Base-by-base conservation (phyloP, 2,888 invertebrate genomes). In the Byasa hedistus region DNA sequence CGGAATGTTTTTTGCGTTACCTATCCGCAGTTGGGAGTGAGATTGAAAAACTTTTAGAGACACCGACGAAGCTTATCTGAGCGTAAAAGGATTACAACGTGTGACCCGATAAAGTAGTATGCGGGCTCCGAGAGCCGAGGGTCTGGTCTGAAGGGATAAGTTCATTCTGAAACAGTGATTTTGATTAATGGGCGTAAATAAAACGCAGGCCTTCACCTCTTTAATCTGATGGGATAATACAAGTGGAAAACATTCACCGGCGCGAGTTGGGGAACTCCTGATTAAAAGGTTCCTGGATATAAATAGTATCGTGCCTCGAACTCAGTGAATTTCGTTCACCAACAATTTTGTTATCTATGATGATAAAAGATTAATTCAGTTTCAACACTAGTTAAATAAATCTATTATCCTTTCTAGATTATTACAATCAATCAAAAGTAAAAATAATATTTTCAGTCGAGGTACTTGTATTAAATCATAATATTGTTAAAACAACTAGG, bases 111-210 rank as follows among this genome's bases (percentile, higher is more conserved):
- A 62, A 55, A 62, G 44, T 61, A 54, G 39, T 58, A 8, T n/a
- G 36, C n/a, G 52, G 57, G 57, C 36, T 21, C 61, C 57, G 24
- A 65, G 15, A 61, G 39, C 52, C 54, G 24, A 64, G 59, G 64
- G 59, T 60, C 44, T 22, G 24, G 36, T 57, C 52, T 22, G 57
- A 39, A 58, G 22, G 57, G 64, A 58, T 64, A 58, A 64, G 61
- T 68, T 68, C 64, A 68, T 69, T 69, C 66, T 68, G 59, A 52
- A 62, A 61, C 66, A 69, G 58, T 59, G 69, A 66, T 68, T 69
- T 68, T 68, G 69, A 69, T 69, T 68, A 68, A 68, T 66, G 68
- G 56, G 44, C 61, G 66, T 57, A 68, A 68, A 68, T 64, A 68
- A 66, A 68, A 57, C 65, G 60, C 55, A 52, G 27, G 12, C 48